A percentile compares a stretch with the other conserved stretches of the same genome.
Conservation (phyloP, 2,888 invertebrate species). For the Holacanthella duospinosa region DNA sequence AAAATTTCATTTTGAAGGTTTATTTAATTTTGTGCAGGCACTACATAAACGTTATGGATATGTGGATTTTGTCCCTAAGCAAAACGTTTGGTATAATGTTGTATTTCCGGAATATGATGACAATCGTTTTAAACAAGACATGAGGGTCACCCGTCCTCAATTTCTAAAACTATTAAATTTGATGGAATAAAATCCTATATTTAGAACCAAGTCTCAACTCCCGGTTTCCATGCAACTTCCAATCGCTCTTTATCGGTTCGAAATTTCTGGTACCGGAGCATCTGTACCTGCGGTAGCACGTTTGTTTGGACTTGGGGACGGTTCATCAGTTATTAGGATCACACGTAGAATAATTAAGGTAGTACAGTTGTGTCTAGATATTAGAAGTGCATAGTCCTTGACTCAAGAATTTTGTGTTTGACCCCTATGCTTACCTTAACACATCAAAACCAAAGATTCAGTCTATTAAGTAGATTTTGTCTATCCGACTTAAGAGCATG, state of each 20-base stretch:
- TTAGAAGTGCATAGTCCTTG: too few relatives aligned
- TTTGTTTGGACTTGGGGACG: not conserved
- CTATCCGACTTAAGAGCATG: too few relatives aligned
- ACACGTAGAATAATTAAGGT: not conserved
- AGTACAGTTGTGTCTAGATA: too few relatives aligned
- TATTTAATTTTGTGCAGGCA: too few relatives aligned
- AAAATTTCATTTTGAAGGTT: too few relatives aligned
- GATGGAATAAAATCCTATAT: not conserved
- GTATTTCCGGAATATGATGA: not conserved
- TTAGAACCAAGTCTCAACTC: not conserved
- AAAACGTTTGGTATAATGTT: not conserved
- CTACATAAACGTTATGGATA: too few relatives aligned
- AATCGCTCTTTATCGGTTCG: not conserved
- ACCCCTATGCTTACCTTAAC: too few relatives aligned
- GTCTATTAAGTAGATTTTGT: too few relatives aligned
- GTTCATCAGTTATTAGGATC: not conserved
- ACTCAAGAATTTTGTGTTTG: too few relatives aligned
- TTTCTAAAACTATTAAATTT: not conserved
- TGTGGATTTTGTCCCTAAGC: not conserved
- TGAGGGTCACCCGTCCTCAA: not conserved
- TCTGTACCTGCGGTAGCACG: not conserved
- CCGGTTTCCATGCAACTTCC: not conserved
- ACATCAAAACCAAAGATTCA: too few relatives aligned
- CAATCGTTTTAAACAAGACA: not conserved
- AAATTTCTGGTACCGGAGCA: not conserved